Conservation (phyloP, 1,140 invertebrate species). For the Agraylea sexmaculata region DNA sequence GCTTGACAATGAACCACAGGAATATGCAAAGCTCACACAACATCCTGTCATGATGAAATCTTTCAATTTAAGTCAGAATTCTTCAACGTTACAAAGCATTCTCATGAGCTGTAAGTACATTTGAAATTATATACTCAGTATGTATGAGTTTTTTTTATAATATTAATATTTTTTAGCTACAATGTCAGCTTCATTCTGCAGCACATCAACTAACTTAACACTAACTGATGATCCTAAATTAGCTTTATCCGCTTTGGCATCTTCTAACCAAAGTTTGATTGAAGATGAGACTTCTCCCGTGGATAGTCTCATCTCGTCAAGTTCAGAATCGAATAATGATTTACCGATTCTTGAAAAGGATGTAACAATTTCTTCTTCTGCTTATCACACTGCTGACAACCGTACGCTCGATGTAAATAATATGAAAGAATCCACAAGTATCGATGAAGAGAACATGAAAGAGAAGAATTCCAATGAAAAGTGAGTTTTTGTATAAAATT, state of each 20-base stretch:
- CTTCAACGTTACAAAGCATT: conserved; percentile 27
- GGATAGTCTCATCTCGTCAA: conserved; percentile 61
- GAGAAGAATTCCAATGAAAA: conserved; percentile 33
- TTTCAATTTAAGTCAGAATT: conserved; percentile 33
- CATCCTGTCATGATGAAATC: conserved; percentile 39
- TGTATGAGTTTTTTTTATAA: conserved; percentile 2
- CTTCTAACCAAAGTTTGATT: conserved; percentile 49
- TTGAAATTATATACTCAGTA: background rate
- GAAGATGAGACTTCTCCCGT: conserved; percentile 72
- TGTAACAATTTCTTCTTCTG: conserved; percentile 30
- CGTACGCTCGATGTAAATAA: conserved; percentile 22
- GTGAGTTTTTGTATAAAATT: conserved; percentile 29
- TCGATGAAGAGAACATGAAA: conserved; percentile 22
- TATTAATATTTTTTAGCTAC: conserved; percentile 26
- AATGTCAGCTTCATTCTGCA: conserved; percentile 33
- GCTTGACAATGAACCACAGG: conserved; percentile 19
- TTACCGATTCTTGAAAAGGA: conserved; percentile 32
- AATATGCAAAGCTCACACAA: conserved; percentile 26
- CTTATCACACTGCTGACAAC: conserved; percentile 36
- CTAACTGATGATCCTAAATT: conserved; percentile 60
- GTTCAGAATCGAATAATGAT: conserved; percentile 48
- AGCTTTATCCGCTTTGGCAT: conserved; percentile 57
- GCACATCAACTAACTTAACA: conserved; percentile 29
- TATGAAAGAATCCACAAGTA: conserved; percentile 28
- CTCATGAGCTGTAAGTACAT: conserved; percentile 33